Evolutionary conservation across 1,140 invertebrate genomes (phyloP).

Genomic region (Uloborus diversus): DNA sequence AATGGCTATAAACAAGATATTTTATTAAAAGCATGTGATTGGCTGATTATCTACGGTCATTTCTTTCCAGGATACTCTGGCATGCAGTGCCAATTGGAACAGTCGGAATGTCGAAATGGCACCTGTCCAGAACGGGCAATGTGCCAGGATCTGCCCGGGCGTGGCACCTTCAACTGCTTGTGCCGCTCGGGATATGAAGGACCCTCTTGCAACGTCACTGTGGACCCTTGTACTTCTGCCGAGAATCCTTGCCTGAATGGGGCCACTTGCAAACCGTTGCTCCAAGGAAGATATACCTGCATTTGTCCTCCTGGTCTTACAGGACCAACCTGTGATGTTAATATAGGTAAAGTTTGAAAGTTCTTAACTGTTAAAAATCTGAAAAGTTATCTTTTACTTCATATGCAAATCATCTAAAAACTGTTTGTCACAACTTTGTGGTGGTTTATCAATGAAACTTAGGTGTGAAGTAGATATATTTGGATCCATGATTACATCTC

Average conservation of each 20-base stretch:
- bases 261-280: constrained; percentile 85
- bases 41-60: too few species aligned
- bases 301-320: constrained; percentile 94
- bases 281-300: constrained; percentile 87
- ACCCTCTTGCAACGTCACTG: constrained; percentile 69
- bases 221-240: constrained; percentile 87
- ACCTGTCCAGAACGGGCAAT: constrained; percentile 94
- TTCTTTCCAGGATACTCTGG: constrained; percentile 79
- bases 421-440: too few species aligned
- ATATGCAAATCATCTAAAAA: too few species aligned
- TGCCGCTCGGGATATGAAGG: constrained; percentile 92
- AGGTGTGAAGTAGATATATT: too few species aligned
- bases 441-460: too few species aligned
- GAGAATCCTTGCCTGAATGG: constrained; percentile 91
- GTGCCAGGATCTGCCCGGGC: constrained; percentile 95
- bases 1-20: too few species aligned
- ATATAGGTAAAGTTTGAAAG: constrained; percentile 72
- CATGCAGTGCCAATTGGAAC: constrained; percentile 92
- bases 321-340: constrained; percentile 91
- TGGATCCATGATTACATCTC: too few species aligned
- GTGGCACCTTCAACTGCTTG: constrained; percentile 83
- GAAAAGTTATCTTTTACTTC: not conserved
- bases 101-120: constrained; percentile 86
- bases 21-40: too few species aligned
- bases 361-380: not conserved